These are phyloP conservation scores for Zosterops japonicus DNA, from an alignment of 2,113 vertebrate genomes.

Conservation along the genomic window DNA sequence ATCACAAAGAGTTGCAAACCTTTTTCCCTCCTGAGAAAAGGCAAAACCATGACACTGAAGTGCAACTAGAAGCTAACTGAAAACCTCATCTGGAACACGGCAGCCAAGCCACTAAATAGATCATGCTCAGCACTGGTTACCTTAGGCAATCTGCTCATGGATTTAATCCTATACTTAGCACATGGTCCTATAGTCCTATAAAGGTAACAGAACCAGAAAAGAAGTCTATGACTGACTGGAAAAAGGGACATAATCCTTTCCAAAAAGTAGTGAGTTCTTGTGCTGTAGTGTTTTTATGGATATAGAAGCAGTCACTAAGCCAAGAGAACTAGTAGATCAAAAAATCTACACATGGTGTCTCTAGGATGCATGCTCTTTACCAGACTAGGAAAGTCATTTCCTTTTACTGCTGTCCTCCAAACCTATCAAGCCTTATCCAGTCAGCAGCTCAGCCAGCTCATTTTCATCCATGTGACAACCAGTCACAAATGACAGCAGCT, in stretches of 20 bases:
- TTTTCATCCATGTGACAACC: background rate
- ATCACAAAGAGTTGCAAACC: background rate
- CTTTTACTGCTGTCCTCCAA: background rate
- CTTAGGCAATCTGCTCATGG: background rate
- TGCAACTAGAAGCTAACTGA: background rate
- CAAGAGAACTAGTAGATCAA: background rate
- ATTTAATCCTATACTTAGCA: background rate
- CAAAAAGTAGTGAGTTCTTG: background rate
- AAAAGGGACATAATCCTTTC: background rate
- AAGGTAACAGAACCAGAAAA: background rate
- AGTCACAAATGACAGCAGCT: background rate
- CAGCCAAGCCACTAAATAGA: background rate
- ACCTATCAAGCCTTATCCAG: background rate
- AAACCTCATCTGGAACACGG: rapidly evolving
- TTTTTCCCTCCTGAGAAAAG: rapidly evolving
- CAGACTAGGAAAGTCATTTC: background rate
- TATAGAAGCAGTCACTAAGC: background rate
- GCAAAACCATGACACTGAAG: background rate
- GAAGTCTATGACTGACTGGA: background rate
- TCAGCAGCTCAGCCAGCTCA: background rate
- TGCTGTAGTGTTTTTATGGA: background rate
- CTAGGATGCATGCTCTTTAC: background rate
- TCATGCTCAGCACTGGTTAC: background rate
- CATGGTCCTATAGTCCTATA: background rate
- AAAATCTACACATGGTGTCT: background rate